Evolutionary conservation across 53 echinoderm and acorn worm species (phyloP).

Genomic region (Actinopyga echinites): DNA sequence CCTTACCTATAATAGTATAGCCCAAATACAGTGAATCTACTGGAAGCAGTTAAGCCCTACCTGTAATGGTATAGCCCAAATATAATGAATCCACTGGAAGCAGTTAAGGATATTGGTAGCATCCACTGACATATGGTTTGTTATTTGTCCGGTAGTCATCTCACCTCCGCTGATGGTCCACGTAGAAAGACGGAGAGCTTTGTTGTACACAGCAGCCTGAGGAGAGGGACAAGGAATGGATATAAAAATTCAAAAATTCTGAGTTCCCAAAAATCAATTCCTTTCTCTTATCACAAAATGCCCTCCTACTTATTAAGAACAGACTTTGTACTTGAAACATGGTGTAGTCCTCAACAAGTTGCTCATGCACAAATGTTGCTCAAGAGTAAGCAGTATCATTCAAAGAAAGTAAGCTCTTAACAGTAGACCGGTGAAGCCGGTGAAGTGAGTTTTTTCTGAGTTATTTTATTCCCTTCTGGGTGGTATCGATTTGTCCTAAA

Average conservation of each 20-base stretch:
- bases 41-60: conserved; percentile 66
- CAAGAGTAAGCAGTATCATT: too few species aligned
- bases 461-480: too few species aligned
- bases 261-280: too few species aligned
- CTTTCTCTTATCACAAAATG: neutral
- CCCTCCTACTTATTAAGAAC: too few species aligned
- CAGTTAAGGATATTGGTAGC: conserved; percentile 68
- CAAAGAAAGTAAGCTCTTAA: too few species aligned
- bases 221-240: neutral
- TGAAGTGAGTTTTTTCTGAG: too few species aligned
- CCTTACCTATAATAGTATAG: neutral
- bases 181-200: conserved; percentile 81
- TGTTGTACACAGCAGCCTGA: conserved; percentile 82
- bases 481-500: too few species aligned
- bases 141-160: conserved; percentile 96
- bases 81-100: conserved; percentile 74
- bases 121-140: conserved; percentile 96
- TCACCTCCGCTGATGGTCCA: conserved; percentile 80
- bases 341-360: too few species aligned
- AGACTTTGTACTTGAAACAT: too few species aligned
- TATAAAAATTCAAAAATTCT: neutral
- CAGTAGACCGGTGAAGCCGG: too few species aligned
- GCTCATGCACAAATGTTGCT: too few species aligned
- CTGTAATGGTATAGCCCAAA: conserved; percentile 87
- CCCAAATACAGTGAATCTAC: conserved; percentile 69